phyloP scores from a whole-genome alignment of 1,140 invertebrate species.

The Eriocheir sinensis region DNA sequence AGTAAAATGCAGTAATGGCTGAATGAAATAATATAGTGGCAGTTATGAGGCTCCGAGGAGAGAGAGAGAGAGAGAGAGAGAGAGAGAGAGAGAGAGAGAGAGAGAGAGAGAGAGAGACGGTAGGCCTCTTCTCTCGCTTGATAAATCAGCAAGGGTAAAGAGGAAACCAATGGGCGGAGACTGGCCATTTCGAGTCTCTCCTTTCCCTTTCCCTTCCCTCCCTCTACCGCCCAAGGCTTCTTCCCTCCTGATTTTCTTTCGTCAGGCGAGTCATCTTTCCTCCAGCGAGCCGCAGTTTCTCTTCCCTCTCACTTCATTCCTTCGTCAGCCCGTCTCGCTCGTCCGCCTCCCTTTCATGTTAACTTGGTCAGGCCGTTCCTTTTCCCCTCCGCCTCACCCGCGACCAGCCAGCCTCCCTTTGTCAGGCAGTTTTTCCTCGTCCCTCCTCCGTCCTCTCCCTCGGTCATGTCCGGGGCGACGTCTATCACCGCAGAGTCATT shows the following conservation, averaged over 20 bases:
- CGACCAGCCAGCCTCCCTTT: background rate
- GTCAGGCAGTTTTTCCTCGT: background rate
- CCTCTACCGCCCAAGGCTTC: background rate
- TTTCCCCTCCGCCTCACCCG: too few species aligned
- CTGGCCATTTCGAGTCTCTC: background rate
- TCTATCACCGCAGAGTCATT: background rate
- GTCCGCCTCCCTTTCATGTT: background rate
- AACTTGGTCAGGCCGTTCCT: background rate
- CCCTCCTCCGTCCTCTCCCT: background rate
- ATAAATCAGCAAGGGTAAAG: background rate
- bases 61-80: conserved; percentile 50
- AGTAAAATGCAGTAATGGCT: background rate
- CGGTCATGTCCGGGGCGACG: background rate
- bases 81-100: conserved; percentile 49
- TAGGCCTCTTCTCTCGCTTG: background rate
- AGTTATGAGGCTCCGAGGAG: background rate
- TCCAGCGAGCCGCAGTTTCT: background rate
- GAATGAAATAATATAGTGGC: background rate
- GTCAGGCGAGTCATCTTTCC: background rate
- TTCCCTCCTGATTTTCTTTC: background rate
- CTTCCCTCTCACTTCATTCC: background rate
- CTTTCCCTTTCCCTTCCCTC: too few species aligned
- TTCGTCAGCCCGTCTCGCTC: too few species aligned
- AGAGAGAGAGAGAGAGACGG: background rate
- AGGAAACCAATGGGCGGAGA: too few species aligned